These are phyloP conservation scores for Lampris megalopsis DNA, from an alignment of 2,113 vertebrate species.

Conservation along the genomic window DNA sequence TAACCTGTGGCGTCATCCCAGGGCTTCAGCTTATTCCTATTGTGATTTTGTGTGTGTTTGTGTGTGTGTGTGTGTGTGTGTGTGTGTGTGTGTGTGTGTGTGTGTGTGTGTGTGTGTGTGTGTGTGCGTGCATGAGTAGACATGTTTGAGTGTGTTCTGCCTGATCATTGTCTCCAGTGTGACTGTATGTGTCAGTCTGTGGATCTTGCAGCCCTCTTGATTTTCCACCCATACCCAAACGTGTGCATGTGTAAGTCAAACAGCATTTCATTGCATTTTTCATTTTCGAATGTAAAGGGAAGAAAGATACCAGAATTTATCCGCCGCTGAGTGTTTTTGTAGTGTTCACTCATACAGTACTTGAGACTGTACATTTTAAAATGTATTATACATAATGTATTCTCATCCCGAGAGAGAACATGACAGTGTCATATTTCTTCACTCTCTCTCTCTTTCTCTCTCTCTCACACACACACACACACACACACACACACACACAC, in stretches of 20 bases:
- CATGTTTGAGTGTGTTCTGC: no score
- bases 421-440: conserved; percentile 23
- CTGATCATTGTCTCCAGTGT: not conserved
- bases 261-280: no score
- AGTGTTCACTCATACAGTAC: not conserved
- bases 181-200: conserved; percentile 4
- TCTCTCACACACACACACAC: not conserved
- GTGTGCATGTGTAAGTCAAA: no score
- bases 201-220: not conserved
- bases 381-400: conserved; percentile 22
- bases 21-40: conserved; percentile 40
- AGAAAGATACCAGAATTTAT: no score
- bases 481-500: not conserved
- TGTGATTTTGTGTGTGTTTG: not conserved
- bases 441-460: no score
- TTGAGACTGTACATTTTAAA: not conserved
- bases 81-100: conserved; percentile 4
- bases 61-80: not conserved
- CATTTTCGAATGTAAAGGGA: no score
- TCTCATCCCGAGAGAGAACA: conserved; percentile 24
- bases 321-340: not conserved
- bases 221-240: no score
- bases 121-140: no score
- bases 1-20: conserved; percentile 50
- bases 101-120: conserved; percentile 3